Evolutionary conservation across 2,113 vertebrate genomes (phyloP), one percentile per base, ranked within the genome.

Genomic region (Bubo scandiacus): DNA sequence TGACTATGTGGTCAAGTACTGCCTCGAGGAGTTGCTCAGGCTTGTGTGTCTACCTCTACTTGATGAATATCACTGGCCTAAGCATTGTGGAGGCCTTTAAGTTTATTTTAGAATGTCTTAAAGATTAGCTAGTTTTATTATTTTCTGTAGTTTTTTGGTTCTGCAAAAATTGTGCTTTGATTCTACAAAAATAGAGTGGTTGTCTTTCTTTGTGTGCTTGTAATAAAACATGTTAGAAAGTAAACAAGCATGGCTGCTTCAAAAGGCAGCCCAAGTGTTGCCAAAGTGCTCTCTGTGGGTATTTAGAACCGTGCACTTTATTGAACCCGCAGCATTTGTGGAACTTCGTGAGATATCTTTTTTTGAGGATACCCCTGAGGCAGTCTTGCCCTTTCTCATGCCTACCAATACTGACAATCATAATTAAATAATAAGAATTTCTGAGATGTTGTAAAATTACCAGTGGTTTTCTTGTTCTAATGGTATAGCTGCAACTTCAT

Each of bases 391-490:
- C 32, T 80, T 91, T 68, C 51, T 67, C 1, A 1, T 54, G 74
- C 45, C 47, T 88, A 38, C 68, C 38, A 43, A 22, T 85, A 42
- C 45, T 80, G 70, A 55, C 81, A 93, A 77, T 77, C 54, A 19
- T n/a, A 77, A 91, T 94, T 87, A 90, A 85, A 65, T 62, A 92
- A 5, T 42, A 73, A 78, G 75, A 81, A 51, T 88, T 80, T 83
- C 87, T 93, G 67, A 81, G 67, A 58, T 96, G 63, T 22, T 86
- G 40, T 84, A 86, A 87, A 82, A 87, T 89, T 89, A 65, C 74
- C 21, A 20, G 36, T 80, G 71, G 36, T 57, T 89, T 90, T 87
- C 67, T 74, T 73, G 34, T 43, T 92, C 43, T 95, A n/a, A 75
- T 80, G n/a, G 22, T 80, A 17, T 65, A 75, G 38, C 79, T 96